Conservation (phyloP, 2,888 invertebrate species). For the Drosophila ezoana region DNA sequence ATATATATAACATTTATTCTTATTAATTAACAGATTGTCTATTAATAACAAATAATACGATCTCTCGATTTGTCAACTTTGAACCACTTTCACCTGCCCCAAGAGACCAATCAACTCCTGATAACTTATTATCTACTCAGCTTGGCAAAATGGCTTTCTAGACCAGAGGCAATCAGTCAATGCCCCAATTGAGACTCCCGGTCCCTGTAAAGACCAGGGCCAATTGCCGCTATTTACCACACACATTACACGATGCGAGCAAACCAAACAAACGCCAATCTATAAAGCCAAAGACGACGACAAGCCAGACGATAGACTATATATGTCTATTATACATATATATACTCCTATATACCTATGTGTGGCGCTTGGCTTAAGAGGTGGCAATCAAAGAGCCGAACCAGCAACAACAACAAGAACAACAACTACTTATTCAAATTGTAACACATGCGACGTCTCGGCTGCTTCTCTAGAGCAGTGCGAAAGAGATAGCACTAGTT, state of each 20-base stretch:
- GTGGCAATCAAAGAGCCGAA: slow-evolving; percentile 70
- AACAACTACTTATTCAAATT: slow-evolving; percentile 72
- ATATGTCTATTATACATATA: slow-evolving; percentile 18
- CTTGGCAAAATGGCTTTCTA: slow-evolving; percentile 8
- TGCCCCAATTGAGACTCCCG: slow-evolving; percentile 30
- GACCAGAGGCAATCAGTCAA: slow-evolving; percentile 45
- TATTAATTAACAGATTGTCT: too few relatives aligned
- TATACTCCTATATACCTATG: slow-evolving; percentile 7
- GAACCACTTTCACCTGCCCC: too few relatives aligned
- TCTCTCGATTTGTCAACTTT: too few relatives aligned
- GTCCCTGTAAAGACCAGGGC: slow-evolving; percentile 12
- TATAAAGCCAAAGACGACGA: slow-evolving; percentile 44
- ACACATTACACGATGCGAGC: slow-evolving; percentile 66
- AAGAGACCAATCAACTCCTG: too few relatives aligned
- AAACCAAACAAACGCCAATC: slow-evolving; percentile 68
- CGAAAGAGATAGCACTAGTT: slow-evolving; percentile 19
- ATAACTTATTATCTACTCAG: neutral
- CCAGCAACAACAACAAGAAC: slow-evolving; percentile 25
- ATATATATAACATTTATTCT: too few relatives aligned
- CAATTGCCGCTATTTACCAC: slow-evolving; percentile 68
- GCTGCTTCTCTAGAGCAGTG: slow-evolving; percentile 16
- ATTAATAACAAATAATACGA: too few relatives aligned
- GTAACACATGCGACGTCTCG: slow-evolving; percentile 68
- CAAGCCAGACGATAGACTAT: slow-evolving; percentile 39
- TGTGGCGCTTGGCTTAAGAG: slow-evolving; percentile 57